These are phyloP conservation scores for Bombus pyrosoma DNA, from an alignment of 1,140 invertebrate genomes.

Conservation along the genomic window DNA sequence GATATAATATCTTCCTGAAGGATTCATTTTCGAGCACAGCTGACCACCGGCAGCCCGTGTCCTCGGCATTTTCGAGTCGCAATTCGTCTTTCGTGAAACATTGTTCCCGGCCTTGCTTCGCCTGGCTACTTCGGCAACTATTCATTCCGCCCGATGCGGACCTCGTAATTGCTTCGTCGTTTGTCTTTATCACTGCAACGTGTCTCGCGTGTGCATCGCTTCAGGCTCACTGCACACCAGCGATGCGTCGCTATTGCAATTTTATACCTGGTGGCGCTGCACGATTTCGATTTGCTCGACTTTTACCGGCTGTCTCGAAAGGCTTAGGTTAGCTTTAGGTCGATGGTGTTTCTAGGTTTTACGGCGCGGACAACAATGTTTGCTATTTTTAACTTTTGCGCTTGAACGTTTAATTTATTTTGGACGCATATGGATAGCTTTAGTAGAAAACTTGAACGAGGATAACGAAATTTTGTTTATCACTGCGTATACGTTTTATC, in stretches of 20 bases:
- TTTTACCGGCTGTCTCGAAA: too few relatives aligned
- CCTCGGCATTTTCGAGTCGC: conserved; percentile 35
- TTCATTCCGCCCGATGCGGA: background rate
- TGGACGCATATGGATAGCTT: too few relatives aligned
- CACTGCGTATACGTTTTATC: too few relatives aligned
- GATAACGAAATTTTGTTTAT: too few relatives aligned
- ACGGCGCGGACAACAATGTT: too few relatives aligned
- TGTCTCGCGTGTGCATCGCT: conserved; percentile 1
- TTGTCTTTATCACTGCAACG: conserved; percentile 28
- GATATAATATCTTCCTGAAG: conserved; percentile 76
- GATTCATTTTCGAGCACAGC: conserved; percentile 68
- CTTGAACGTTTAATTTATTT: too few relatives aligned
- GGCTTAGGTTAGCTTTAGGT: too few relatives aligned
- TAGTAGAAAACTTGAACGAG: too few relatives aligned
- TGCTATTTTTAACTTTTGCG: too few relatives aligned
- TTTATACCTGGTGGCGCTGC: too few relatives aligned
- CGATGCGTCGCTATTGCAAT: background rate
- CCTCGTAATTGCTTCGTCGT: conserved; percentile 8
- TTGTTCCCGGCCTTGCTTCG: background rate
- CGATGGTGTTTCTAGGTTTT: too few relatives aligned
- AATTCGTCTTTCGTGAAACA: conserved; percentile 61
- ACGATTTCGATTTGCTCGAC: too few relatives aligned
- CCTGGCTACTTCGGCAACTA: background rate
- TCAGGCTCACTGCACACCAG: background rate
- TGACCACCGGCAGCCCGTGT: conserved; percentile 38